Conservation (phyloP, 2,113 vertebrate genomes). For the Nematolebias whitei region DNA sequence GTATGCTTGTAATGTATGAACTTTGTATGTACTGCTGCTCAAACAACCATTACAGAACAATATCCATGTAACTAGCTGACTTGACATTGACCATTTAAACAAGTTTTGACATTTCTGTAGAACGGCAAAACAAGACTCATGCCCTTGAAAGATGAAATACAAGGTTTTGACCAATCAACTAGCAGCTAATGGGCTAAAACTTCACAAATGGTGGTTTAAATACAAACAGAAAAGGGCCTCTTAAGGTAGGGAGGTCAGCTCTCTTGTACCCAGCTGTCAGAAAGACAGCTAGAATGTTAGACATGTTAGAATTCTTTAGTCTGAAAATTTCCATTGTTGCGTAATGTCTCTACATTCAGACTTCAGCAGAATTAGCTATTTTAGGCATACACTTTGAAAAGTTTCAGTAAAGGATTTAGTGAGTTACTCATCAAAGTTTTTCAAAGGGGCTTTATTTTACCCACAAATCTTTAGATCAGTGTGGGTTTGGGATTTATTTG, state of each 20-base stretch:
- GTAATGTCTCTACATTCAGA: background rate
- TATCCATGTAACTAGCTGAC: too few species aligned
- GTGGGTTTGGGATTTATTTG: background rate
- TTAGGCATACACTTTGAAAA: background rate
- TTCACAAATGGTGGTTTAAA: background rate
- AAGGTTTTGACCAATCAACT: background rate
- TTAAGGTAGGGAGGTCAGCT: background rate
- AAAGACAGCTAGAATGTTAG: too few species aligned
- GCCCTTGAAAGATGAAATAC: background rate
- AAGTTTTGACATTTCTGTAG: background rate
- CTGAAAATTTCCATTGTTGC: background rate
- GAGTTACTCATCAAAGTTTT: conserved; percentile 26
- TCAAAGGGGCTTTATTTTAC: conserved; percentile 36
- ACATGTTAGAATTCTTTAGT: too few species aligned
- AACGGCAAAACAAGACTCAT: background rate
- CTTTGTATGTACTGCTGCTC: too few species aligned
- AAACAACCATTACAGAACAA: too few species aligned
- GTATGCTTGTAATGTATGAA: too few species aligned
- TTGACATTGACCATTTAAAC: background rate
- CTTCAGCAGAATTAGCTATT: background rate
- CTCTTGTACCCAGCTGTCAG: background rate
- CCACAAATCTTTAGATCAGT: conserved; percentile 27
- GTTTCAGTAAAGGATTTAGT: too few species aligned
- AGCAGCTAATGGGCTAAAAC: background rate
- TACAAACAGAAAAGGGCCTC: background rate